Base-by-base conservation (phyloP, 2,888 invertebrate genomes). In the Rhagium mordax region DNA sequence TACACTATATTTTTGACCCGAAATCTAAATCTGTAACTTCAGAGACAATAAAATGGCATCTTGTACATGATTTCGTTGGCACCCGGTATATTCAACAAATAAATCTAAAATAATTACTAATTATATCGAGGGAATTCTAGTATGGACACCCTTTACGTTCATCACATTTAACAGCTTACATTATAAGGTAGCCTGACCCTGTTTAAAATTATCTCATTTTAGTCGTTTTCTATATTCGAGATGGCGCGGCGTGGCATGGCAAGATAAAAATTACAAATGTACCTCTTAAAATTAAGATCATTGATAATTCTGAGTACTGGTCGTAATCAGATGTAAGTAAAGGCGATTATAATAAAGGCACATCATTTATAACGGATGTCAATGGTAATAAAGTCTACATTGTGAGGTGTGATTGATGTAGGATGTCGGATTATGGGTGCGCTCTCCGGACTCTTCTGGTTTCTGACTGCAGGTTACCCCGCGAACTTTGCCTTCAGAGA, bases 301-400 rank as follows among this genome's bases (percentile, higher is more conserved):
- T 21, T 57, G 57, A 51, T 51, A 55, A 51, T 57, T 51, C 57
- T 20, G 33, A 67, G 41, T 24, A 53, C n/a, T 13, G 21, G 21
- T 24, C 21, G n/a, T 41, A 67, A 67, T 67, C 51, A 65, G 48
- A 33, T 21, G 29, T 29, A 55, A 41, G 47, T 20, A 57, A 33
- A 67, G 41, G 20, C 24, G 67, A 67, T 57, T 47, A 67, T 67
- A 67, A 67, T 41, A 13, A 41, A 57, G 55, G 33, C 5, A 15
- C 79, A 84, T 85, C 85, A 85, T 85, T 85, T 85, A 85, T 85
- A 85, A 85, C 81, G 83, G 80, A 80, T 82, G 85, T 85, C 85
- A 85, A 84, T 85, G 81, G 82, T 84, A 85, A 85, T 85, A 85
- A 84, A 84, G 84, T 84, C 81, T 80, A 84, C 82, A 85, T 85